These are phyloP conservation scores for Tigriopus japonicus DNA, from an alignment of 1,140 invertebrate species.

Conservation along the genomic window DNA sequence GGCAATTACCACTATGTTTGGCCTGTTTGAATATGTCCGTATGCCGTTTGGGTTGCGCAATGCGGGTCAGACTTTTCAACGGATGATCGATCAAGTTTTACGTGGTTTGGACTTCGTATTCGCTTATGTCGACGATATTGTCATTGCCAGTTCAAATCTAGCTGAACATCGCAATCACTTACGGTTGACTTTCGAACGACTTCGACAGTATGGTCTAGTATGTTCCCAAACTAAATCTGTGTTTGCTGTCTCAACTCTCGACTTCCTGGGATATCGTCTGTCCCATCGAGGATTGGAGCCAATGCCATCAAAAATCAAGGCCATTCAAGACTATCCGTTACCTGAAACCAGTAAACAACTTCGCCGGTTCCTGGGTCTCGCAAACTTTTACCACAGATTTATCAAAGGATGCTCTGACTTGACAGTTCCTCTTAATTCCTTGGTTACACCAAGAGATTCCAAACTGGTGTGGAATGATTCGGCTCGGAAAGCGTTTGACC, in stretches of 20 bases:
- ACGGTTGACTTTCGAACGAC: neutral
- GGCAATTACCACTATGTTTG: constrained; percentile 22
- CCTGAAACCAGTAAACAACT: no score
- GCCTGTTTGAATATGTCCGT: constrained; percentile 23
- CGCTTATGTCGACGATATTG: neutral
- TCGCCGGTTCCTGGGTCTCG: no score
- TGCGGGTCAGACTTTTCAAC: constrained; percentile 29
- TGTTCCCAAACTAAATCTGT: neutral
- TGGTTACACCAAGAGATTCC: no score
- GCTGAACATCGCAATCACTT: neutral
- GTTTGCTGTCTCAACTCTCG: neutral
- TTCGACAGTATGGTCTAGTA: neutral
- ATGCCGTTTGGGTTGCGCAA: constrained; percentile 29
- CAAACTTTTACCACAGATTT: no score
- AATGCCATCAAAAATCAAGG: no score
- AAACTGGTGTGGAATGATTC: no score
- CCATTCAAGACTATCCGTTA: no score
- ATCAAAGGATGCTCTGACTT: no score
- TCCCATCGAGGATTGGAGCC: neutral
- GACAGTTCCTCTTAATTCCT: no score
- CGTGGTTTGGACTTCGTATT: neutral
- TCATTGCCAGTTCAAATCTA: neutral
- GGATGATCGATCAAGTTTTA: constrained; percentile 27
- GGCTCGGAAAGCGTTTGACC: no score
- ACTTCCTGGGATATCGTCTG: neutral